phyloP scores from a whole-genome alignment of 2,797 vertebrate species.

The Nothura maculosa region DNA sequence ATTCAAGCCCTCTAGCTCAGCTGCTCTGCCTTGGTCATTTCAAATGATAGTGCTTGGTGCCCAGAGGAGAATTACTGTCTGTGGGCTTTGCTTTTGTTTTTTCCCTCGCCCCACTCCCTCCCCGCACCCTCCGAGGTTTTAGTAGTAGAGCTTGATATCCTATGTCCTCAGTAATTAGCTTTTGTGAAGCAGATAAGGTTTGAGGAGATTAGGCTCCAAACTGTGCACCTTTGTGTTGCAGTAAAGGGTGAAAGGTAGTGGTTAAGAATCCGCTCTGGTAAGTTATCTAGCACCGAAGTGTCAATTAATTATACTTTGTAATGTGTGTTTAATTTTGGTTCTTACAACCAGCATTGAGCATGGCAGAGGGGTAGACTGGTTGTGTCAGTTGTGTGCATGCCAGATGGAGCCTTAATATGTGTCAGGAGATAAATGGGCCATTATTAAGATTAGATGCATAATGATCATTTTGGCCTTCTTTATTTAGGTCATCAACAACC shows the following conservation, averaged over 20 bases:
- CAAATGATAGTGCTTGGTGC: background rate
- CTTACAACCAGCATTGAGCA: conserved; percentile 28
- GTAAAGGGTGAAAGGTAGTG: background rate
- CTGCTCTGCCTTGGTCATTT: background rate
- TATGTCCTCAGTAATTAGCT: background rate
- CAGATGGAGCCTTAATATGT: conserved; percentile 75
- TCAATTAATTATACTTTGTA: conserved; percentile 47
- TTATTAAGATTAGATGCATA: conserved; percentile 79
- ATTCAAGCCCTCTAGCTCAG: background rate
- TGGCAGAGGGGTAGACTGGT: conserved; percentile 55
- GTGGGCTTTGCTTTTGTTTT: background rate
- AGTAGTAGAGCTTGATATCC: background rate
- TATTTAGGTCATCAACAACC: conserved; percentile 70
- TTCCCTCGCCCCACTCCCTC: background rate
- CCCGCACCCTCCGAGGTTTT: background rate
- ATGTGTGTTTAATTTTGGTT: conserved; percentile 45
- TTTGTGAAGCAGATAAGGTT: background rate
- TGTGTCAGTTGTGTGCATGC: conserved; percentile 64
- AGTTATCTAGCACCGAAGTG: background rate
- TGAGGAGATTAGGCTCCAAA: conserved; percentile 2
- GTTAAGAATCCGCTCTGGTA: background rate
- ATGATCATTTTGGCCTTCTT: conserved; percentile 72
- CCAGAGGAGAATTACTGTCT: background rate
- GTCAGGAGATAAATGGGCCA: conserved; percentile 75
- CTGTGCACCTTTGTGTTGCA: background rate